Conservation (phyloP, 2,113 vertebrate species). For the Mastomys natalensis region DNA sequence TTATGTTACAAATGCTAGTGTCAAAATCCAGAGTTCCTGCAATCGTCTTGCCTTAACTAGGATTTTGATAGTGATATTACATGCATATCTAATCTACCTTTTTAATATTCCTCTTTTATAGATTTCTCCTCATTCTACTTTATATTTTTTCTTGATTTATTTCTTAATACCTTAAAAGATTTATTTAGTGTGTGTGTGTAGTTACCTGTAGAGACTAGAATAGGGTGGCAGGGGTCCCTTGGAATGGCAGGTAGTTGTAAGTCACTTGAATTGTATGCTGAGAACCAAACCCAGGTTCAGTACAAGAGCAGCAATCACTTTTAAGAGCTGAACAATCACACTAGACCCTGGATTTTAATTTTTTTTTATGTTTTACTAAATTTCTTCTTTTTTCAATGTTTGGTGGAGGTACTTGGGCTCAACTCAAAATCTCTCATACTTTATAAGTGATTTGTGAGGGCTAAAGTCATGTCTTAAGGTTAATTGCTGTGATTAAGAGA, state of each 20-base stretch:
- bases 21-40: neutral
- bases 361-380: neutral
- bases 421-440: neutral
- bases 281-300: neutral
- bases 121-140: neutral
- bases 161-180: neutral
- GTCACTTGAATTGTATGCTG: no score
- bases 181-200: neutral
- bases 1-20: neutral
- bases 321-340: no score
- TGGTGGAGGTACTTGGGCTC: neutral
- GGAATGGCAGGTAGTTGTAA: neutral
- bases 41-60: neutral
- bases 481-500: neutral
- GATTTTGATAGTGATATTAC: neutral
- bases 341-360: neutral
- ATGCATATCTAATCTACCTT: neutral
- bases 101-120: neutral
- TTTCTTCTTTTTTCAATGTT: neutral
- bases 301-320: neutral
- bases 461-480: neutral
- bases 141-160: neutral
- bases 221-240: no score
- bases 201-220: neutral
- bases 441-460: neutral